Evolutionary conservation across 2,797 vertebrate species (phyloP).

Genomic region (Coilia nasus): DNA sequence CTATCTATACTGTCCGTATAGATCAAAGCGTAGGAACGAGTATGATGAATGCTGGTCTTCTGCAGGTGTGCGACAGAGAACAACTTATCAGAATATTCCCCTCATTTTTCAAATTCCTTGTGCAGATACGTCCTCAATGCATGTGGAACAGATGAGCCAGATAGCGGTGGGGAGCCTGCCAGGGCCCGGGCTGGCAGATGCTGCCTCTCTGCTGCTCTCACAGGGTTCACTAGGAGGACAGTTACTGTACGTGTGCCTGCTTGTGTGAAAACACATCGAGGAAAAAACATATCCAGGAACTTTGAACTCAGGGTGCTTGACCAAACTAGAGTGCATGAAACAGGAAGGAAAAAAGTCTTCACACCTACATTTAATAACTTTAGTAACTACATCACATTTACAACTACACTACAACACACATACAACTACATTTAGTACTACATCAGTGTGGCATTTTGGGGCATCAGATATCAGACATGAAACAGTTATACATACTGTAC

Average conservation of each 20-base stretch:
- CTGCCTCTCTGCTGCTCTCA: neutral
- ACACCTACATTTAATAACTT: no score
- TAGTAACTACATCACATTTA: no score
- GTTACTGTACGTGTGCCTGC: neutral
- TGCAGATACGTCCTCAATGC: conserved; percentile 12
- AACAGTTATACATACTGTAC: no score
- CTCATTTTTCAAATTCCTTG: conserved; percentile 22
- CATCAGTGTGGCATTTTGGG: no score
- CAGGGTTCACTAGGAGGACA: conserved; percentile 10
- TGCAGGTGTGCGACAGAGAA: conserved; percentile 1
- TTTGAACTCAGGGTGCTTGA: no score
- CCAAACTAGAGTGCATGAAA: no score
- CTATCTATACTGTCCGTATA: conserved; percentile 4
- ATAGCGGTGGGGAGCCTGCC: neutral
- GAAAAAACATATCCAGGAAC: no score
- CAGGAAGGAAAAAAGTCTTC: no score
- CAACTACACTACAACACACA: no score
- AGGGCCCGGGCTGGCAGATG: conserved; percentile 7
- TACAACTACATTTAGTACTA: no score
- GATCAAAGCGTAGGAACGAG: conserved; percentile 15
- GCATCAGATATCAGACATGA: no score
- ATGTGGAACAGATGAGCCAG: neutral
- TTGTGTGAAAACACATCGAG: neutral
- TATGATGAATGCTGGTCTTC: conserved; percentile 20
- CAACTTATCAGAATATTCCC: conserved; percentile 5